Percentiles rank a stretch among this genome's conserved stretches.
Conservation (phyloP, 2,113 vertebrate species). For the Coryphaenoides rupestris region DNA sequence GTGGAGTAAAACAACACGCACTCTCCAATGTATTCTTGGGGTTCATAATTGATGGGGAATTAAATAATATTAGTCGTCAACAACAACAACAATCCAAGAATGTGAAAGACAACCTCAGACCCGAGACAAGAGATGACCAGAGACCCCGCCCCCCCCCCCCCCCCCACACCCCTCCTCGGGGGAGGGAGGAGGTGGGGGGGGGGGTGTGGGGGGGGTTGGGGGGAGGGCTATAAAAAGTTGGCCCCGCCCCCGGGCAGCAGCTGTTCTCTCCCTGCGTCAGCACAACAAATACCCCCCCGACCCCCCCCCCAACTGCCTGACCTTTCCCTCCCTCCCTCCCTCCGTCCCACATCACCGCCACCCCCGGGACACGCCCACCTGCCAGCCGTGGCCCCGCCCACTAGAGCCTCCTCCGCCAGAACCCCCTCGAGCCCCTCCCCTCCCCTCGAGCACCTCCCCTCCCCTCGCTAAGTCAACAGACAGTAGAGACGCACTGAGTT, state of each 20-base stretch:
- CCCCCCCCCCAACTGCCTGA: conserved; percentile 73
- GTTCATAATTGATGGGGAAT: too few species aligned
- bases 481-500: too few species aligned
- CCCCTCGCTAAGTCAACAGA: neutral
- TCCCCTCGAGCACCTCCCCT: conserved; percentile 22
- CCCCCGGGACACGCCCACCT: conserved; percentile 52
- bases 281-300: conserved; percentile 78
- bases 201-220: conserved; percentile 51
- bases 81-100: too few species aligned
- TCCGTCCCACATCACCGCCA: conserved; percentile 65
- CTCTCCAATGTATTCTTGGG: too few species aligned
- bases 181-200: conserved; percentile 52
- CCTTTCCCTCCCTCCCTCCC: conserved; percentile 73
- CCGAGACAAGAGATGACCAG: conserved; percentile 16
- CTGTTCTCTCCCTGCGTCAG: conserved; percentile 78
- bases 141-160: conserved; percentile 40
- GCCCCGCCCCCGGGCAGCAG: conserved; percentile 70
- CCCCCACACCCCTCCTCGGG: conserved; percentile 50
- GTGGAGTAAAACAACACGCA: too few species aligned
- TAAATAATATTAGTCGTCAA: too few species aligned
- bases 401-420: too few species aligned
- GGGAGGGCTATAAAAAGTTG: conserved; percentile 77
- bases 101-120: too few species aligned
- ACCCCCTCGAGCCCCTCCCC: neutral
- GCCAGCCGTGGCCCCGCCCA: too few species aligned